A percentile compares a stretch with the other conserved stretches of the same genome.
These are phyloP conservation scores for Eupithecia dodoneata DNA, from an alignment of 2,888 invertebrate genomes.

Conservation along the genomic window DNA sequence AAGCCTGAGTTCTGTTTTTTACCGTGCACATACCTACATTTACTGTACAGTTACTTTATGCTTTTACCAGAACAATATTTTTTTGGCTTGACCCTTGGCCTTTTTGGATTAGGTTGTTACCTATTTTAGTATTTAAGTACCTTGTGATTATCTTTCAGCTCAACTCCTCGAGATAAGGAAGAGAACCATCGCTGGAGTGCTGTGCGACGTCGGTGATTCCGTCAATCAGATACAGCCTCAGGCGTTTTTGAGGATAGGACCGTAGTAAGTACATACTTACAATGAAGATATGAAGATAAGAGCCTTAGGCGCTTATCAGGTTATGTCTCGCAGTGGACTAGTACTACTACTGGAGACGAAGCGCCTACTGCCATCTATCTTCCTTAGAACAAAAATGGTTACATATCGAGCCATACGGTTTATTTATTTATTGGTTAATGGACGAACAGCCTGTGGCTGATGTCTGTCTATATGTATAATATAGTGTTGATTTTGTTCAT, in stretches of 20 bases:
- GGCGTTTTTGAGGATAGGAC: conserved; percentile 55
- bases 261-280: conserved; percentile 48
- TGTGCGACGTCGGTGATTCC: conserved; percentile 63
- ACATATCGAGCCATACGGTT: background rate
- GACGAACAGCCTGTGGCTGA: too few relatives aligned
- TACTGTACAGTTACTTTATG: too few relatives aligned
- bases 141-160: conserved; percentile 46
- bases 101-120: too few relatives aligned
- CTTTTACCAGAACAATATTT: too few relatives aligned
- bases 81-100: too few relatives aligned
- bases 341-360: background rate
- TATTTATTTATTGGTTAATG: too few relatives aligned
- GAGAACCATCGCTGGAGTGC: conserved; percentile 54
- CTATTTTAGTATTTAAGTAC: background rate
- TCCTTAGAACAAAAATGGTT: background rate
- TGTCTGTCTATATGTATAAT: too few relatives aligned
- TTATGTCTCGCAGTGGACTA: background rate
- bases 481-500: too few relatives aligned
- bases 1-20: too few relatives aligned
- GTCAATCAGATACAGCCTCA: conserved; percentile 62
- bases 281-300: background rate
- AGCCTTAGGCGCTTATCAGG: background rate
- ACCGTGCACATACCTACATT: too few relatives aligned
- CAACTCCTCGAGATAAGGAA: conserved; percentile 66
- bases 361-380: background rate